A percentile compares a stretch with the other conserved stretches of the same genome.
phyloP scores from a whole-genome alignment of 2,888 invertebrate species.

The Desoria tigrina region DNA sequence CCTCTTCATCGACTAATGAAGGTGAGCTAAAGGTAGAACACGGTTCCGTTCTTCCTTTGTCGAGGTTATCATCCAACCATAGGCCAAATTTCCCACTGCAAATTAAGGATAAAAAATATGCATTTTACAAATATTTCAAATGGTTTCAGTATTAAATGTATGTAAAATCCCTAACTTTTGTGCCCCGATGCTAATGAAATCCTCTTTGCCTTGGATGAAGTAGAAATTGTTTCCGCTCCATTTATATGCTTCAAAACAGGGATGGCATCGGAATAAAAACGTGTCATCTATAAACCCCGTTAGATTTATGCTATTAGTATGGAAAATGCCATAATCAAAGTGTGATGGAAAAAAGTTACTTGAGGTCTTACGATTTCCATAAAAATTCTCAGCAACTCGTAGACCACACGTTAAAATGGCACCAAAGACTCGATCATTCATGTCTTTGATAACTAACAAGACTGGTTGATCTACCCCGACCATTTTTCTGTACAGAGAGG shows the following conservation, averaged over 20 bases:
- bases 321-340: no score
- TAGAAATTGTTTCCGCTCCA: conserved; percentile 99
- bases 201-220: conserved; percentile 94
- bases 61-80: conserved; percentile 96
- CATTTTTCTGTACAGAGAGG: conserved; percentile 92
- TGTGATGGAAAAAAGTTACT: no score
- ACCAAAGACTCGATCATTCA: conserved; percentile 92
- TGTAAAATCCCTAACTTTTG: conserved; percentile 77
- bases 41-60: conserved; percentile 89
- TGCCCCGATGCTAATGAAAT: conserved; percentile 91
- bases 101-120: no score
- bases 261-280: conserved; percentile 78
- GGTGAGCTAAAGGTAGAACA: conserved; percentile 98
- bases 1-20: conserved; percentile 85
- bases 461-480: conserved; percentile 67
- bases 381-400: conserved; percentile 93
- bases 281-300: conserved; percentile 80
- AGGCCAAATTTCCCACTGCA: conserved; percentile 92
- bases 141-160: neutral
- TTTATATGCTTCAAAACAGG: conserved; percentile 86
- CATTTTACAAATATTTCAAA: no score
- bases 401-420: conserved; percentile 90
- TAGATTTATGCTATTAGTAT: no score
- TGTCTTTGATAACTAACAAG: conserved; percentile 92
- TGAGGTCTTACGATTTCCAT: no score